These are phyloP conservation scores for Wiebesia pumilae DNA, from an alignment of 1,140 invertebrate genomes.

Conservation along the genomic window DNA sequence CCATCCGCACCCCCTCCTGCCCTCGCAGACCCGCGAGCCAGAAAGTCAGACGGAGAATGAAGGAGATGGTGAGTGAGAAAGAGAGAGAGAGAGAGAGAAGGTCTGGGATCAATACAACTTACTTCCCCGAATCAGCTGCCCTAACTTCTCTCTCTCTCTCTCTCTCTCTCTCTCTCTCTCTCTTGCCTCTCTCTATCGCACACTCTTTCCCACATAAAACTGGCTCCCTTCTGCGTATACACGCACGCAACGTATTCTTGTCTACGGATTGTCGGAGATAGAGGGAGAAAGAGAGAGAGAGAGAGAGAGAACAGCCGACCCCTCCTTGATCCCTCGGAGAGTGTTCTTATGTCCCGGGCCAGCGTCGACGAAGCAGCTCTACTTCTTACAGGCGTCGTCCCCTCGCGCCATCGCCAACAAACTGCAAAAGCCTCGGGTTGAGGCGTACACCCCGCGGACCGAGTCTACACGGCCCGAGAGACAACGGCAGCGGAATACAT, in stretches of 20 bases:
- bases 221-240: not conserved
- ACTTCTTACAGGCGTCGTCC: constrained; percentile 64
- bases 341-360: constrained; percentile 75
- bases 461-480: constrained; percentile 35
- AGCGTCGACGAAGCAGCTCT: constrained; percentile 66
- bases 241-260: not conserved
- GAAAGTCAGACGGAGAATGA: not conserved
- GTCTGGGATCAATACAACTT: constrained; percentile 76
- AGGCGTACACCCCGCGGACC: not conserved
- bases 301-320: not conserved
- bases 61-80: not conserved
- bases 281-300: not conserved
- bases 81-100: constrained; percentile 48
- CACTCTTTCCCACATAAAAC: not conserved
- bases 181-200: constrained; percentile 59
- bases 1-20: constrained; percentile 57
- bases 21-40: not conserved
- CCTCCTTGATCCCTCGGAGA: constrained; percentile 49
- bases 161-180: constrained; percentile 51
- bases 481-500: constrained; percentile 37
- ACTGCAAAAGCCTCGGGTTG: not conserved
- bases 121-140: constrained; percentile 70
- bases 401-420: not conserved
- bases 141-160: constrained; percentile 54
- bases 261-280: not conserved